Evolutionary conservation across 2,888 invertebrate genomes (phyloP), one percentile per base, ranked within the genome.

Genomic region (Platypus cylindrus): DNA sequence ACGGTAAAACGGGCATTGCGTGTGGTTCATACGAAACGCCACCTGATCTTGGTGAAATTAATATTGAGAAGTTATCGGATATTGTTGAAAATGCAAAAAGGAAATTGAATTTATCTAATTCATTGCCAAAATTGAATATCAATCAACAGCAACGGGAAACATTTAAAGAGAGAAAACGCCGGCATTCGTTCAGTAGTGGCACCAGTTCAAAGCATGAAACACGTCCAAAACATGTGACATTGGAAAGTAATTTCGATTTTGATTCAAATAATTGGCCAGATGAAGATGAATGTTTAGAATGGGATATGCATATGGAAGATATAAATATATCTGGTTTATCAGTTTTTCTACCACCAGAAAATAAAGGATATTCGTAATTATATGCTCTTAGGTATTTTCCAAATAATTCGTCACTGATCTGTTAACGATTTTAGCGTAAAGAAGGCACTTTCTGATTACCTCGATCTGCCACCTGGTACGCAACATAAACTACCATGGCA

Each of bases 401-500:
- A 3, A 20, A 7, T 5, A 7, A 20, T 20, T 20, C 9, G 5
- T 20, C 5, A 12, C 27, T 14, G 3, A 5, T 13, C 11, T 9
- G 16, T 15, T 15, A 7, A 3, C 5, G 28, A 23, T 55, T 56
- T 38, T 56, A 72, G 71, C 43, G 48, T 72, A 33, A 59, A 56
- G 31, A 54, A 60, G 12, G 59, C 78, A 36, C 58, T 81, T 36
- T 70, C 72, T 2, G 71, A 72, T 18, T 69, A 69, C 32, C 72
- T 82, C 41, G 75, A 71, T 5, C 65, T 82, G 30, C 64, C 70
- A 4, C 59, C 63, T 9, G 64, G 64, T 3, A 66, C 65, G 9
- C 75, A 79, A 50, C 78, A 81, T 48, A 70, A 75, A 26, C 59
- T 83, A 41, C 83, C 83, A 3, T 83, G 82, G 82, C 75, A 79